Percentiles rank a stretch among this genome's conserved stretches.
phyloP scores from a whole-genome alignment of 2,113 vertebrate genomes.

The Stomatorhinus ivindoensis region DNA sequence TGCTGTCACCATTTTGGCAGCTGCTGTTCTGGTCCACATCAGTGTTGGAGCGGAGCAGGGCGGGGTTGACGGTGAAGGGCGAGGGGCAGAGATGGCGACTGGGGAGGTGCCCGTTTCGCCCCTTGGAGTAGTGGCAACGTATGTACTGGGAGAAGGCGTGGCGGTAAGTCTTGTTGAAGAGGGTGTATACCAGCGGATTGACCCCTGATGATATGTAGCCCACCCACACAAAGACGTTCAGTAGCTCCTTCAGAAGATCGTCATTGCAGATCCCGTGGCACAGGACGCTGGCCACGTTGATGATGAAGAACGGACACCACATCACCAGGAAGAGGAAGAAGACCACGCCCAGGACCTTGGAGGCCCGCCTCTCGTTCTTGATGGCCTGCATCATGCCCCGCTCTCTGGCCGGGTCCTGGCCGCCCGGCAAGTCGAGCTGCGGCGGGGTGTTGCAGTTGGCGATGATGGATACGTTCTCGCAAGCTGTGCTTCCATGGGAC shows the following conservation, averaged over 20 bases:
- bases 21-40: constrained; percentile 58
- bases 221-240: constrained; percentile 78
- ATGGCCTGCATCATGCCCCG: constrained; percentile 76
- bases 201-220: constrained; percentile 77
- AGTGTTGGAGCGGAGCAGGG: constrained; percentile 46
- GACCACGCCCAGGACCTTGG: constrained; percentile 77
- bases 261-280: constrained; percentile 65
- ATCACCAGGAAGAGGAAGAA: constrained; percentile 80
- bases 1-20: constrained; percentile 51
- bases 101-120: constrained; percentile 33
- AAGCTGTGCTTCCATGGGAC: constrained; percentile 23
- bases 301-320: constrained; percentile 83
- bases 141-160: constrained; percentile 75
- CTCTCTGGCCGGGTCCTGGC: constrained; percentile 45
- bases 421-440: constrained; percentile 48
- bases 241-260: constrained; percentile 61
- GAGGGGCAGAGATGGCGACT: constrained; percentile 44
- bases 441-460: constrained; percentile 50
- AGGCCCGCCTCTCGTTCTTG: constrained; percentile 73
- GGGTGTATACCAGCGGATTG: constrained; percentile 76
- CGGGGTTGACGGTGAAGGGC: constrained; percentile 48
- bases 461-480: constrained; percentile 53
- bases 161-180: constrained; percentile 77
- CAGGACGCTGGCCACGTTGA: constrained; percentile 72
- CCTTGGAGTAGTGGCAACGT: constrained; percentile 58